Evolutionary conservation across 2,797 vertebrate species (phyloP), one percentile per base, ranked within the genome.

Genomic region (Cichlasoma orientale): DNA sequence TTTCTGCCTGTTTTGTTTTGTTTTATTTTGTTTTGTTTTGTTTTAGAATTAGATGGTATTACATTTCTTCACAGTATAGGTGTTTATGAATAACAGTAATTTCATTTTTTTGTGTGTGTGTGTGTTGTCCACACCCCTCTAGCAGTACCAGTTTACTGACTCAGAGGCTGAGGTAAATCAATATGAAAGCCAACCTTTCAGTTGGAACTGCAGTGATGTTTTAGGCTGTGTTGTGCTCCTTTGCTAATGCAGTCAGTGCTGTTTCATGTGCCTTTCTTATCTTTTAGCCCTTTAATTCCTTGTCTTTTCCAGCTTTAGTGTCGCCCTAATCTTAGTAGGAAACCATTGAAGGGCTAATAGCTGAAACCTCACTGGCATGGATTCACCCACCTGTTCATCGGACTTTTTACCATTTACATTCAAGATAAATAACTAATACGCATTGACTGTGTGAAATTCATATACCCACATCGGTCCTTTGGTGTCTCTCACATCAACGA

Each of bases 141-240:
- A 99, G 98, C 98, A 98, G 95, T 99, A 98, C 97, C 97, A 98
- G 97, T 98, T 98, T 98, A 97, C 97, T 96, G 97, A 98, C 95
- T 97, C 96, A 97, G 97, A 98, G 92, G 96, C 96, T 93, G 97
- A 98, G 97, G 98, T 99, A 98, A 98, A 96, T 97, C 85, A 88
- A 82, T 31, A 84, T 92, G 87, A 91, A 94, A 93, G 88, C 91
- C 91, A 94, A 74, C 91, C 76, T 92, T 93, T 89, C 90, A 94
- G 94, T 94, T 92, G 74, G 85, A 86, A 87, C 94, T 96, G 93
- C 95, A 94, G 96, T 95, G 94, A 90, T 93, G 92, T 90, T 78
- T 87, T 86, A 94, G 93, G 88, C 92, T 95, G 95, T 97, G 96
- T 79, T 89, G 94, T 95, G 73, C 59, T 87, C 68, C 73, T 82